Evolutionary conservation across 2,888 invertebrate genomes (phyloP), one percentile per base, ranked within the genome.

Genomic region (Trisateles emortualis): DNA sequence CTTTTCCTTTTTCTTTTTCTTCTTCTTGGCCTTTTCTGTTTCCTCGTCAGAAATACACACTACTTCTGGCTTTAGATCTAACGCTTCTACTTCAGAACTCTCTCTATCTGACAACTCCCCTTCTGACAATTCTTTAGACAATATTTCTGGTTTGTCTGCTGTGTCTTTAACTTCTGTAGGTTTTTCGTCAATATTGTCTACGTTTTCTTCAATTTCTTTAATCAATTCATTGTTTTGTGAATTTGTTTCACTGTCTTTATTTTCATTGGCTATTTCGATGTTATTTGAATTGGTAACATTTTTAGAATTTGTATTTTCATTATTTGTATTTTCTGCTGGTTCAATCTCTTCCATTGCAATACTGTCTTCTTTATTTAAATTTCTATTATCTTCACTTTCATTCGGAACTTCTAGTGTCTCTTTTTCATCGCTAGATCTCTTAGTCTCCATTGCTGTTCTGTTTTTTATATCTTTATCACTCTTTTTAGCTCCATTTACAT

Each of bases 1-100:
- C 77, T 76, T 93, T 64, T 76, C 90, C 78, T 88, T 94, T 57
- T 90, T 89, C 47, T 86, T 85, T 47, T 86, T 87, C 56, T 85
- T 85, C 29, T 83, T 83, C 45, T 76, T 75, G 22, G n/a, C n/a
- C n/a, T n/a, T n/a, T n/a, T n/a, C n/a, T n/a, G n/a, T n/a, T 32
- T 92, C 90, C 1, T 92, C 92, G 33, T 92, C 93, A 0, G 92
- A 92, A 58, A 95, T 94, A 16, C 92, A 92, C 2, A 94, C 88
- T 0, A 94, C 90, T 81, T 94, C 94, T 0, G 90, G 84, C 58
- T 81, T 73, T 0, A 85, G 32, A 2, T 88, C 87, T 0, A 81
- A 60, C 0, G 82, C 83, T 75, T 87, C 88, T 0, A 88, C 72
- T 72, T 87, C 88, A 11, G 89, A 86, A 59, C 86, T 91, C 38